Evolutionary conservation across 2,113 vertebrate species (phyloP), one percentile per base, ranked within the genome.

Genomic region (Ursus arctos): DNA sequence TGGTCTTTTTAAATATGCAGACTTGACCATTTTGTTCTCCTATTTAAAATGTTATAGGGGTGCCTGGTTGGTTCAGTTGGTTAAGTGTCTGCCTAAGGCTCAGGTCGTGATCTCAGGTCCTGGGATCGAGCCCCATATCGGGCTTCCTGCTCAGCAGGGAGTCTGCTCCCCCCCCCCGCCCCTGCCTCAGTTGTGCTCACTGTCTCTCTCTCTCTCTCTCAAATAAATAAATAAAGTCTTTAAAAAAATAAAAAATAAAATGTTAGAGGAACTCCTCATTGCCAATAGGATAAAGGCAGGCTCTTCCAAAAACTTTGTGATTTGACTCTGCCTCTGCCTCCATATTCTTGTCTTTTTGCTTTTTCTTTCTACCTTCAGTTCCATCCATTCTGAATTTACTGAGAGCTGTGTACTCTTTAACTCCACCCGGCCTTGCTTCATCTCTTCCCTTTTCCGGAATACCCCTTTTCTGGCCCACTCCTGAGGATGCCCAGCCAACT

Each of bases 261-360:
- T 31, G 51, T 57, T 74, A 49, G 11, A 1, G 12, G 65, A 86
- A n/a, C 6, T 95, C 43, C 24, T 12, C 11, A 21, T 76, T 67
- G 71, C 76, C 71, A n/a, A 2, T 14, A 69, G 31, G 57, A 24
- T 65, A 94, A 84, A 85, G 14, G 19, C 4, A 61, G 28, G 49
- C 24, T 57, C 63, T 88, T 33, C 26, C 19, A 16, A 67, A 82
- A 31, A 11, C 19, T 6, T 47, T 12, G 0, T 31, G 24, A 16
- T 26, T 24, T 40, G 55, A 18, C 33, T 6, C 7, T 61, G 3
- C 16, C 33, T 47, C 18, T 40, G 24, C 13, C 14, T 92, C 49
- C 51, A 16, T 28, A 0, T 12, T 21, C n/a, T 8, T 36, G 18
- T 51, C 31, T n/a, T 40, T 0, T 28, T 59, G 53, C 2, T 36